Conservation (phyloP, 2,113 vertebrate genomes). For the Ptilonorhynchus violaceus region DNA sequence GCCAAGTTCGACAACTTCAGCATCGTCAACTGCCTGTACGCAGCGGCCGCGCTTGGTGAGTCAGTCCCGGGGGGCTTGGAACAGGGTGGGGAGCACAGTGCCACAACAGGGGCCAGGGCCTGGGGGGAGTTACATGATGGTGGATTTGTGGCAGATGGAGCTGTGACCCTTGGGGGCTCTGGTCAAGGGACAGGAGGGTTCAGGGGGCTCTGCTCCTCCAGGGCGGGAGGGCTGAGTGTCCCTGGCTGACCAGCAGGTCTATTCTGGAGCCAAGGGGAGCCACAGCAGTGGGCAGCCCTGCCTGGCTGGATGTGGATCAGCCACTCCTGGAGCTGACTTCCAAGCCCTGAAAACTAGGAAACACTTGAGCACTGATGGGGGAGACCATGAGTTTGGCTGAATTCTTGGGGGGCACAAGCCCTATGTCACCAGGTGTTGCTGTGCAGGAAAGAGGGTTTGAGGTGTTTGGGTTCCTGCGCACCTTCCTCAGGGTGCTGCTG, state of each 20-base stretch:
- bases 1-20: conserved; percentile 91
- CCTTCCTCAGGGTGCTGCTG: neutral
- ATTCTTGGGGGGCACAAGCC: neutral
- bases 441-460: fast-evolving
- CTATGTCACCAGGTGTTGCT: fast-evolving
- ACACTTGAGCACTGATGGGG: fast-evolving
- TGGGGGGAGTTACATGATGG: fast-evolving
- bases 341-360: neutral
- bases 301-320: neutral
- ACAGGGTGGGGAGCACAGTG: fast-evolving
- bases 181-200: neutral
- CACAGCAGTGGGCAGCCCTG: fast-evolving
- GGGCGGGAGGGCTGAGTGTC: too few species aligned
- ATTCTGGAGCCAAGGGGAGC: neutral
- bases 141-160: too few species aligned
- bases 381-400: neutral
- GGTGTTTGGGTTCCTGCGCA: fast-evolving
- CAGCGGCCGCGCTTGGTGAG: conserved; percentile 85
- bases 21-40: conserved; percentile 90
- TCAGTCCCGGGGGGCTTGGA: too few species aligned
- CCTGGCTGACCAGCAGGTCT: fast-evolving
- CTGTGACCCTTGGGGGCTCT: neutral
- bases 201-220: neutral
- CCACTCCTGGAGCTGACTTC: neutral
- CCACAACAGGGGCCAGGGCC: neutral